Evolutionary conservation across 2,888 invertebrate genomes (phyloP).

Genomic region (Dolomedes plantarius): DNA sequence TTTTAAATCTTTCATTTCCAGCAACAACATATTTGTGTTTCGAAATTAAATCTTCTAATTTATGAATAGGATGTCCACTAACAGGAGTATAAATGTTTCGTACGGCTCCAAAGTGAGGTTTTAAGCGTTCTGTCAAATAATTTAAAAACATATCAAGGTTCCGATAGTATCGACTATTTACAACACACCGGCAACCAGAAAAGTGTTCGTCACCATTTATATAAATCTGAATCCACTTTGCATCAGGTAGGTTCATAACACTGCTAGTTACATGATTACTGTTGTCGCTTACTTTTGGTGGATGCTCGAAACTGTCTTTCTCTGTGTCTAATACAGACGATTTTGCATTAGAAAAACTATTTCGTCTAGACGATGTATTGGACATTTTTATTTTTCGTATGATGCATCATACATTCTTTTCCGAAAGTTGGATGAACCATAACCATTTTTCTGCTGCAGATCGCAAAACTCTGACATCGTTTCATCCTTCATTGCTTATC

Average conservation of each 20-base stretch:
- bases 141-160: slow-evolving; percentile 72
- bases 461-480: slow-evolving; percentile 23
- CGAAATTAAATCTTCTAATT: slow-evolving; percentile 69
- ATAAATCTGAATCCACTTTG: slow-evolving; percentile 72
- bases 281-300: background rate
- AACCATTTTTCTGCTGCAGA: background rate
- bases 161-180: slow-evolving; percentile 69
- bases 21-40: slow-evolving; percentile 73
- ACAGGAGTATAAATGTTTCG: slow-evolving; percentile 72
- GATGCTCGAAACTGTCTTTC: background rate
- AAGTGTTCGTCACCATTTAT: slow-evolving; percentile 72
- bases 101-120: slow-evolving; percentile 73
- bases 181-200: slow-evolving; percentile 69
- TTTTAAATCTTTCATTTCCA: slow-evolving; percentile 71
- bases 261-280: background rate
- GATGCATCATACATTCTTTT: background rate
- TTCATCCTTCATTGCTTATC: slow-evolving; percentile 36
- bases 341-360: background rate
- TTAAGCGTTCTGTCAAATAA: slow-evolving; percentile 72
- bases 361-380: background rate
- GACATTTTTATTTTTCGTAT: background rate
- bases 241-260: slow-evolving; percentile 56
- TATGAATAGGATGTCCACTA: slow-evolving; percentile 63
- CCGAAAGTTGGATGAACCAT: slow-evolving; percentile 18
- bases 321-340: no score